Base-by-base conservation (phyloP, 2,797 vertebrate genomes). In the Prunella strophiata region DNA sequence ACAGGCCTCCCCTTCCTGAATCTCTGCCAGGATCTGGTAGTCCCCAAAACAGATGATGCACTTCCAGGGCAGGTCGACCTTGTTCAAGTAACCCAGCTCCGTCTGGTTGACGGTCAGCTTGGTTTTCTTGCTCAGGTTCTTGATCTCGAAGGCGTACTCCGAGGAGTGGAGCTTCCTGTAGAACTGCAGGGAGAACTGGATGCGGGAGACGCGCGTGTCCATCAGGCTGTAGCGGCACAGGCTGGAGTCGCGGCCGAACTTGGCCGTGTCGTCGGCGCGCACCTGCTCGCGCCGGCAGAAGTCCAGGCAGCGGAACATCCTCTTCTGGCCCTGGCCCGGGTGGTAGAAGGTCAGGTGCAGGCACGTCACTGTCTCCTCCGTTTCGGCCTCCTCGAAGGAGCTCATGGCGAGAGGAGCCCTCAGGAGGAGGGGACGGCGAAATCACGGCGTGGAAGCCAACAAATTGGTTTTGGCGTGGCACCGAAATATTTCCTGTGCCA, bases 91-190 rank as follows among this genome's bases (percentile, higher is more conserved):
- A 52, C 85, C 97, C 91, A 99, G 97, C 32, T 95, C 94, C 0
- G 70, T 73, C 17, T 98, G 92, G 91, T 98, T 97, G 40, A 99
- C 98, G 0, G 85, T 58, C 81, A 99, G 58, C 4, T 61, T 98
- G 0, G 97, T 98, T 95, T 82, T 99, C 97, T 98, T 98, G 96
- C 99, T 99, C 97, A 99, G 62, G 95, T 99, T 99, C 98, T 99
- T 99, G 42, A 99, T 97, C 93, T 98, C 97, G 78, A 99, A 99
- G 16, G 95, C 97, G 55, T 98, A 86, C 17, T 98, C 96, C 0
- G 97, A 76, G 93, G 96, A 98, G 43, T 97, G 89, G 8, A 98
- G 95, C 0, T 93, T 96, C 59, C 97, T 98, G 96, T 98, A 99
- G 7, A 98, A 98, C 2, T 98, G 97, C 77, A 99, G 15, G 19